phyloP scores from a whole-genome alignment of 2,888 invertebrate genomes.

The Cabera pusaria region DNA sequence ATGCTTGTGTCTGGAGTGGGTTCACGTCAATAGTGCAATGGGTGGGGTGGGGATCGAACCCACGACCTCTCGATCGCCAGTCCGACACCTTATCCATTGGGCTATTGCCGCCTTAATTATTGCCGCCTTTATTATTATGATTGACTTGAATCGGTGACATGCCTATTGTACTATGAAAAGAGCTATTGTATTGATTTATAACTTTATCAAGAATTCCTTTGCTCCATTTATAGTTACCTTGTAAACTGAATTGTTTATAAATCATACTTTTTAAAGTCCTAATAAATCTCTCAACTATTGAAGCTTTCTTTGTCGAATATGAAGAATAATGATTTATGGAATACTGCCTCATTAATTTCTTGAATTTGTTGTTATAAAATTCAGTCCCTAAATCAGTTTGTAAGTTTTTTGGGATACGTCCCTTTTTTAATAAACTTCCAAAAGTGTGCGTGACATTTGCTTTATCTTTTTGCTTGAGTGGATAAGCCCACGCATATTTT shows the following conservation, averaged over 20 bases:
- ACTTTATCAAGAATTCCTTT: background rate
- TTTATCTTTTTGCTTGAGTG: slow-evolving; percentile 10
- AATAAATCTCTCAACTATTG: slow-evolving; percentile 24
- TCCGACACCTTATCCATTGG: too few relatives aligned
- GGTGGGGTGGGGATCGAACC: too few relatives aligned
- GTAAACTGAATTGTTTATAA: background rate
- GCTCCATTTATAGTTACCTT: slow-evolving; percentile 1
- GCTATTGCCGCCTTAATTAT: too few relatives aligned
- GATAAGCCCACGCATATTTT: slow-evolving; percentile 11
- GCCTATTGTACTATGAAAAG: slow-evolving; percentile 1
- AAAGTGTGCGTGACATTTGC: background rate
- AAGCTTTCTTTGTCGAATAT: slow-evolving; percentile 13
- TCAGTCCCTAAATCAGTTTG: slow-evolving; percentile 3
- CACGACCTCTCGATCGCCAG: too few relatives aligned
- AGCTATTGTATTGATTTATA: background rate
- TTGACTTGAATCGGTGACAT: background rate
- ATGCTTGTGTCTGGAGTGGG: too few relatives aligned
- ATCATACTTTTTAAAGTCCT: slow-evolving; percentile 3
- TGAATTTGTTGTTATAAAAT: slow-evolving; percentile 3
- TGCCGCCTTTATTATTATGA: background rate
- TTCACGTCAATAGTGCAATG: too few relatives aligned
- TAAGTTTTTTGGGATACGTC: background rate
- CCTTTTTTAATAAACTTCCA: background rate
- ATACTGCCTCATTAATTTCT: background rate
- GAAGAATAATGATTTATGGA: slow-evolving; percentile 7